A percentile compares a stretch with the other conserved stretches of the same genome.
phyloP scores from a whole-genome alignment of 2,113 vertebrate genomes.

The Psilopsiagon aurifrons region DNA sequence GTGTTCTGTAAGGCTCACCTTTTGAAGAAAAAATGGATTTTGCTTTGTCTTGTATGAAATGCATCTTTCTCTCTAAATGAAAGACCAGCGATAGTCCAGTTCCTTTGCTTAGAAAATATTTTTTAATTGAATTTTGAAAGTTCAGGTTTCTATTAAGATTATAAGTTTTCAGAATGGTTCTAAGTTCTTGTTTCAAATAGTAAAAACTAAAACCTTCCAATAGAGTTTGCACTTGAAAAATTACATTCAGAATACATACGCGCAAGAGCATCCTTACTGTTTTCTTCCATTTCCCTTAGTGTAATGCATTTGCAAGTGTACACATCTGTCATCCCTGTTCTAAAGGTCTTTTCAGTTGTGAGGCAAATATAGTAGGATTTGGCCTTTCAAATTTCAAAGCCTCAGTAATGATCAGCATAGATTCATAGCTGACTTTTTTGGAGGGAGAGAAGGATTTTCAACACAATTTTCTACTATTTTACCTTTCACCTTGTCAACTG shows the following conservation, averaged over 20 bases:
- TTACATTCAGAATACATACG: background rate
- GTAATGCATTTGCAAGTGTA: background rate
- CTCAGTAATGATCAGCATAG: background rate
- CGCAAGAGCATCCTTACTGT: background rate
- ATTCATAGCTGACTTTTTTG: background rate
- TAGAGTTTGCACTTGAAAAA: background rate
- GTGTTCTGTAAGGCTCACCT: background rate
- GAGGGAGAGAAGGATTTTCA: background rate
- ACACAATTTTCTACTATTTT: background rate
- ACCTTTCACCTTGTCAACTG: background rate
- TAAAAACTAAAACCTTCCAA: background rate
- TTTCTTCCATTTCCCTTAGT: background rate
- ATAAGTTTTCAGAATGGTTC: background rate
- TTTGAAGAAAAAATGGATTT: background rate
- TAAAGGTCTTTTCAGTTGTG: background rate
- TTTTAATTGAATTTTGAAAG: background rate
- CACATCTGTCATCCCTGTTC: background rate
- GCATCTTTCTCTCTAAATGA: background rate
- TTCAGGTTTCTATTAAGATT: background rate
- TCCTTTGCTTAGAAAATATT: background rate
- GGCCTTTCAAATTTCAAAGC: background rate
- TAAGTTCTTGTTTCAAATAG: background rate
- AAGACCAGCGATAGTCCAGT: background rate
- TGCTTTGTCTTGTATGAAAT: background rate
- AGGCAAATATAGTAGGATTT: background rate